Percentiles rank a stretch among this genome's conserved stretches.
Evolutionary conservation across 2,797 vertebrate genomes (phyloP).

Genomic region (Tarsius wallacei): DNA sequence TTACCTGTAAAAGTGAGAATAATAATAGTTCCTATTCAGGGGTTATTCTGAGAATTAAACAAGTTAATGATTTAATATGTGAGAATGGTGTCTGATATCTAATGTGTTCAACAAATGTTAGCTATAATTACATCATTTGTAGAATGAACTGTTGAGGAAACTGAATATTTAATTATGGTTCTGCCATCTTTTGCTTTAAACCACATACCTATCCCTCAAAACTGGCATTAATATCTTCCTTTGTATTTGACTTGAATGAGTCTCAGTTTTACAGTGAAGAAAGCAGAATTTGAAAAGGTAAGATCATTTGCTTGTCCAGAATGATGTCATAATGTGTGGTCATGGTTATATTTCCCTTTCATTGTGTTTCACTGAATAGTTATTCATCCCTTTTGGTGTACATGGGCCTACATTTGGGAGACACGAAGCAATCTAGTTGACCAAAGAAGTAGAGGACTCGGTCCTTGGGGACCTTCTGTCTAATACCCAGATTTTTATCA

Average conservation of each 20-base stretch:
- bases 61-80: background rate
- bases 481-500: background rate
- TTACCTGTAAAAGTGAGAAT: background rate
- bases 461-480: background rate
- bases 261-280: slow-evolving; percentile 69
- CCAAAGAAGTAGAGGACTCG: background rate
- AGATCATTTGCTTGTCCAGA: slow-evolving; percentile 55
- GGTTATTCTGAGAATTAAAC: background rate
- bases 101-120: slow-evolving; percentile 36
- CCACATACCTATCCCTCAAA: slow-evolving; percentile 53
- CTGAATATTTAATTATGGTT: slow-evolving; percentile 53
- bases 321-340: background rate
- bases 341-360: slow-evolving; percentile 34
- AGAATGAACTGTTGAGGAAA: slow-evolving; percentile 41
- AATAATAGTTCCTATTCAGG: slow-evolving; percentile 4
- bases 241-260: slow-evolving; percentile 56
- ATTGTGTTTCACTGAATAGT: slow-evolving; percentile 25
- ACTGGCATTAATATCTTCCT: slow-evolving; percentile 41
- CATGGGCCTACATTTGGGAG: background rate
- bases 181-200: slow-evolving; percentile 53
- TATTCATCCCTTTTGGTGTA: slow-evolving; percentile 21
- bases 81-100: background rate
- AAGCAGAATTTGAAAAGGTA: slow-evolving; percentile 53
- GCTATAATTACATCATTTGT: slow-evolving; percentile 44
- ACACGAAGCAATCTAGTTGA: background rate